Percentiles rank a stretch among this genome's conserved stretches.
Conservation (phyloP, 2,797 vertebrate species). For the Myiothlypis chrysogaster region DNA sequence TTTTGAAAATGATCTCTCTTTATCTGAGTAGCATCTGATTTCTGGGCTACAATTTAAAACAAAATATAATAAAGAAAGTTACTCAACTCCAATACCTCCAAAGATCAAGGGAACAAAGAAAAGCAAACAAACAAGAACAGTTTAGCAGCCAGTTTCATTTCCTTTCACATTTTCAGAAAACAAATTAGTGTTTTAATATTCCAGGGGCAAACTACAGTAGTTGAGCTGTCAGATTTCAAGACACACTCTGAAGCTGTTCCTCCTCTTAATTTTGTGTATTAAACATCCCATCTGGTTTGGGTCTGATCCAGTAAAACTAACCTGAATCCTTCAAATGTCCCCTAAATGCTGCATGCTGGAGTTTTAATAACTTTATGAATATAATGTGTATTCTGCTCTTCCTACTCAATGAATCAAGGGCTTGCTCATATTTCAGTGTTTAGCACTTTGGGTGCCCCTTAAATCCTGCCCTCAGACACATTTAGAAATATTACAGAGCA, state of each 20-base stretch:
- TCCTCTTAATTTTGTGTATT: neutral
- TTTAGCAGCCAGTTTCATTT: neutral
- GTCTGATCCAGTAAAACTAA: neutral
- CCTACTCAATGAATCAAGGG: neutral
- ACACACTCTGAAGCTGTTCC: neutral
- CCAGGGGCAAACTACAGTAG: neutral
- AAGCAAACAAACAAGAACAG: neutral
- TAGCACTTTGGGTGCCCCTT: neutral
- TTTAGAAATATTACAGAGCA: neutral
- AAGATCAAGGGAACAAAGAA: neutral
- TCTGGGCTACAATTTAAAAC: neutral
- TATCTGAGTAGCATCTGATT: neutral
- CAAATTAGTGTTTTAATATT: constrained; percentile 16
- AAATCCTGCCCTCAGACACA: neutral
- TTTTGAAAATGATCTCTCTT: neutral
- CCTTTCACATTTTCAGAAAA: neutral
- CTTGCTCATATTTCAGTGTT: neutral
- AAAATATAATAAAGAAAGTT: neutral
- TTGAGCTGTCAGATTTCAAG: neutral
- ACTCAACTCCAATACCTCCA: neutral
- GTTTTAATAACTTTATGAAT: neutral
- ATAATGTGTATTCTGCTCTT: neutral
- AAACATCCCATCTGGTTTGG: neutral
- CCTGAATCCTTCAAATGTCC: neutral
- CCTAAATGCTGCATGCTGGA: neutral